These are phyloP conservation scores for Varanus salvator DNA, from an alignment of 2,113 vertebrate genomes.

Conservation along the genomic window DNA sequence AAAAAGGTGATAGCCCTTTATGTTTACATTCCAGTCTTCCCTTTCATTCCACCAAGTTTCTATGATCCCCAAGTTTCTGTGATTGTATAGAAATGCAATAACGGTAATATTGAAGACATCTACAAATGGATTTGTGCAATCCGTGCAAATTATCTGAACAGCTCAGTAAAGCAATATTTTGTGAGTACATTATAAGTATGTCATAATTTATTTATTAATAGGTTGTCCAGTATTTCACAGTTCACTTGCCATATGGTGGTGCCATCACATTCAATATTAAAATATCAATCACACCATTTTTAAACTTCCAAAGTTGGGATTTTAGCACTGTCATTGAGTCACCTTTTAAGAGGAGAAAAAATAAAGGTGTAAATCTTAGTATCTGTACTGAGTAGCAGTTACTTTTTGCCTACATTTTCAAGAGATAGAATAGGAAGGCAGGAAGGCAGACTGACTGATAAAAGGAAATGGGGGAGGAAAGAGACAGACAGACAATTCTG, in stretches of 20 bases:
- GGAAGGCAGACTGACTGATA: background rate
- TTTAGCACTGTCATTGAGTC: background rate
- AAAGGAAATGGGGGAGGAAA: too few relatives aligned
- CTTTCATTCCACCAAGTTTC: too few relatives aligned
- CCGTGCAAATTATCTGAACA: background rate
- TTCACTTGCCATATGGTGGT: background rate
- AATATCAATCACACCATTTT: background rate
- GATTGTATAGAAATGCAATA: too few relatives aligned
- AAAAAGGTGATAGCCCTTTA: too few relatives aligned
- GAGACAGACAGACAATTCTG: background rate
- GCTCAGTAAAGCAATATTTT: background rate
- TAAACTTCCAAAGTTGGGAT: background rate
- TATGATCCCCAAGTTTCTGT: too few relatives aligned
- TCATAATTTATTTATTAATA: constrained; percentile 1
- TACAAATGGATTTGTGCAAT: background rate
- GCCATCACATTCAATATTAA: background rate
- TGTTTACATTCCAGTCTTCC: too few relatives aligned
- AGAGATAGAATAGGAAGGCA: background rate
- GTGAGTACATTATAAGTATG: background rate
- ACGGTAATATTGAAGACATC: background rate
- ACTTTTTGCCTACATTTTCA: background rate
- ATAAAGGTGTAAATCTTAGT: too few relatives aligned
- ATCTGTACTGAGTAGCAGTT: background rate
- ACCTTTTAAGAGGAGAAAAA: background rate
- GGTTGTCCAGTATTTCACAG: background rate